These are phyloP conservation scores for Lathamus discolor DNA, from an alignment of 2,113 vertebrate genomes.

Conservation along the genomic window DNA sequence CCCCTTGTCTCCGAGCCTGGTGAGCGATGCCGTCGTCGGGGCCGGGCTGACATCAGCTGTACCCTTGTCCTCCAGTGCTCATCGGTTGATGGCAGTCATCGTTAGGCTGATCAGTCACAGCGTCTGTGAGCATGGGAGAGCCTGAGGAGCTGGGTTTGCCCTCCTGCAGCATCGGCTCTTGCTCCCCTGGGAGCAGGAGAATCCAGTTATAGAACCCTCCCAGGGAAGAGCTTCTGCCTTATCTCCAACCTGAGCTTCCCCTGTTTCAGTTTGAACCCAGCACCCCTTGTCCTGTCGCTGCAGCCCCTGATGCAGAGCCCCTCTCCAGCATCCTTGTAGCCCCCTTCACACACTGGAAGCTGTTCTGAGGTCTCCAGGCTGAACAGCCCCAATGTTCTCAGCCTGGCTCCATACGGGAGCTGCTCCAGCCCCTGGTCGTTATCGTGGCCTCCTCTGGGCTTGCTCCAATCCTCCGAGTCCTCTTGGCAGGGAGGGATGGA, in stretches of 20 bases:
- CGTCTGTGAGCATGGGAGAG: neutral
- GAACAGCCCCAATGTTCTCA: neutral
- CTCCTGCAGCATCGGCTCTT: accelerated
- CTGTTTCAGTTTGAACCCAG: too few species aligned
- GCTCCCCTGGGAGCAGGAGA: neutral
- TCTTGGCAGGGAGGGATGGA: neutral
- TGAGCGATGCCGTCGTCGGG: neutral
- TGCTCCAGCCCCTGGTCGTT: neutral
- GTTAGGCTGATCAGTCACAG: neutral
- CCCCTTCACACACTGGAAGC: too few species aligned
- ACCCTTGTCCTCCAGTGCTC: neutral
- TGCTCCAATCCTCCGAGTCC: neutral
- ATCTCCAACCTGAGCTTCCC: too few species aligned
- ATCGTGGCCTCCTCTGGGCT: neutral
- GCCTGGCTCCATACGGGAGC: neutral
- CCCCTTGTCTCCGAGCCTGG: neutral
- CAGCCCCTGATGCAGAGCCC: too few species aligned
- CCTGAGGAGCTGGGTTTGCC: neutral
- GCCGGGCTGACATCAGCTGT: neutral
- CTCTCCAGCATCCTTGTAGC: too few species aligned
- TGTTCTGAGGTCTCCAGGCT: neutral
- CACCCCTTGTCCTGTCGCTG: too few species aligned
- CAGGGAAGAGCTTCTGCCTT: too few species aligned
- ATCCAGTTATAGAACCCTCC: neutral
- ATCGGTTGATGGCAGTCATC: neutral